Base-by-base conservation (phyloP, 2,113 vertebrate species). In the Smithornis capensis region DNA sequence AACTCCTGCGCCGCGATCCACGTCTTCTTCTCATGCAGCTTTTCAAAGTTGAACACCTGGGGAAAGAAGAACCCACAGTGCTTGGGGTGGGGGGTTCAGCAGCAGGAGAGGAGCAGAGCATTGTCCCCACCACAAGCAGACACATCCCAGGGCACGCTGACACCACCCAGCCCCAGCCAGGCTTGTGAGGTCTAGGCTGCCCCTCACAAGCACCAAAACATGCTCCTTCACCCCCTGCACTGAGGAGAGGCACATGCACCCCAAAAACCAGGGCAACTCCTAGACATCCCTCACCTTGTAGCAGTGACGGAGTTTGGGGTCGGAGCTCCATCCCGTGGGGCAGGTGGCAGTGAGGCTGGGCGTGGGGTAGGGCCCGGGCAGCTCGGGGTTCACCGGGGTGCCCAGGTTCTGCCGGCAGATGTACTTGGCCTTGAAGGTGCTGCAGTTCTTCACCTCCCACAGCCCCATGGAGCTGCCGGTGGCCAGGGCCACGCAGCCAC, bases 331-430 rank as follows among this genome's bases (percentile, higher is more conserved):
- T 68, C 98, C 98, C 13, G 28, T 73, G 37, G 99, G 98, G 64
- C 99, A 99, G 88, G 98, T 50, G 8, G 98, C 98, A 1, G 98
- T 98, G 49, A 99, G 97, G 94, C 99, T 99, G 44, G 99, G 99
- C 0, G 99, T 99, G 57, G 99, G 99, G 71, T 97, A 98, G 1
- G 98, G 98, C 24, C 73, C 70, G 0, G 99, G 98, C 31, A 98
- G 97, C 63, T 98, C 98, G 0, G 99, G 99, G 24, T 97, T 98
- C 82, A 98, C 96, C 0, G 99, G 98, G 0, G 98, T 97, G 88
- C 98, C 98, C 97, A 98, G 97, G 94, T 98, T 99, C 97, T 99
- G 98, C 55, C 98, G 98, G 96, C 99, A 99, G 98, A 99, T 98
- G 98, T 99, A 99, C 92, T 99, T 99, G 55, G 99, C 99, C 94